These are phyloP conservation scores for Streptopelia turtur DNA, from an alignment of 2,797 vertebrate species.

Conservation along the genomic window DNA sequence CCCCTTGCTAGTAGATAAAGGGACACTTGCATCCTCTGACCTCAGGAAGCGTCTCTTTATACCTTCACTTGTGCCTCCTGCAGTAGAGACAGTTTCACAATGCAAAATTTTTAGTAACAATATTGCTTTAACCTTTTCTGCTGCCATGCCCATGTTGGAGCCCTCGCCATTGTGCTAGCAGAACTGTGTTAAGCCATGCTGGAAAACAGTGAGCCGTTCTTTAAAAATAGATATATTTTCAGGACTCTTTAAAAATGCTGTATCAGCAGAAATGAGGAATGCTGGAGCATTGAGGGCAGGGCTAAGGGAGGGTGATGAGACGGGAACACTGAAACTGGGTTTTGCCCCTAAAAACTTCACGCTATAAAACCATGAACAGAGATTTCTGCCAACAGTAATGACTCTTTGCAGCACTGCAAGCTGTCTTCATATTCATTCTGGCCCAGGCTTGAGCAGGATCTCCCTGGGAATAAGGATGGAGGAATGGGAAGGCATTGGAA, in stretches of 20 bases:
- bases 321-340: background rate
- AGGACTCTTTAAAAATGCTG: background rate
- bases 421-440: background rate
- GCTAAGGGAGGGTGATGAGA: background rate
- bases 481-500: background rate
- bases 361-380: background rate
- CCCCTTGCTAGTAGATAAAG: background rate
- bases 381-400: background rate
- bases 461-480: background rate
- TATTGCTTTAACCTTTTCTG: background rate
- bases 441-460: background rate
- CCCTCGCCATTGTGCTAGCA: rapidly evolving
- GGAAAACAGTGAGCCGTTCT: background rate
- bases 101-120: background rate
- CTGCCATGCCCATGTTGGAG: background rate
- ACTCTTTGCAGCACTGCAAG: background rate
- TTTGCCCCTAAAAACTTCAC: background rate
- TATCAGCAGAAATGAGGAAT: background rate
- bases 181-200: background rate
- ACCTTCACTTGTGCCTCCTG: background rate
- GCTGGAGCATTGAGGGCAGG: background rate
- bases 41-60: background rate
- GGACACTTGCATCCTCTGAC: background rate
- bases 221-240: background rate
- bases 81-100: background rate